Conservation (phyloP, 1,140 invertebrate genomes). For the Thaumetopoea pityocampa region DNA sequence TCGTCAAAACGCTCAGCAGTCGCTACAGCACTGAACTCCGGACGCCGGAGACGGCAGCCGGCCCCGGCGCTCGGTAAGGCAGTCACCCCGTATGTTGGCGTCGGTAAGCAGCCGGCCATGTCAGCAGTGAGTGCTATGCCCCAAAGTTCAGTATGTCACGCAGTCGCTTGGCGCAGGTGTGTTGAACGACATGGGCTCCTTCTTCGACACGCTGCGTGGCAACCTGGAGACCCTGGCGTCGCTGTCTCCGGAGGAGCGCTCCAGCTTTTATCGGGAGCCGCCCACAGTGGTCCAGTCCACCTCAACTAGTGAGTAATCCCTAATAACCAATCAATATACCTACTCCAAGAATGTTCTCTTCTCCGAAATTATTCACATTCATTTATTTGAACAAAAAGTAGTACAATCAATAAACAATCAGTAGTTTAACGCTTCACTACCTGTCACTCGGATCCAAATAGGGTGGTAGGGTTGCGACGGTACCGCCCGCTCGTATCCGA, state of each 20-base stretch:
- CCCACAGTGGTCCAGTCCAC: constrained; percentile 48
- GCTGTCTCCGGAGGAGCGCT: constrained; percentile 50
- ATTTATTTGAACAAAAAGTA: too few relatives aligned
- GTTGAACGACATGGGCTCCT: constrained; percentile 55
- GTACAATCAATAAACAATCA: too few relatives aligned
- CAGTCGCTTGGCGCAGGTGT: constrained; percentile 53
- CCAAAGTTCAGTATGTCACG: neutral
- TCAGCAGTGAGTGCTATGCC: neutral
- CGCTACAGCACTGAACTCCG: constrained; percentile 53
- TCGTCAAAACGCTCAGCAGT: constrained; percentile 60
- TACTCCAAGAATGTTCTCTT: too few relatives aligned
- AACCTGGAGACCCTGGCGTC: constrained; percentile 55
- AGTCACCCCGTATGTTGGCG: constrained; percentile 66
- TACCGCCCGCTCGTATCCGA: too few relatives aligned
- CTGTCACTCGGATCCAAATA: too few relatives aligned
- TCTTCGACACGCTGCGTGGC: constrained; percentile 57
- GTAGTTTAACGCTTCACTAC: too few relatives aligned
- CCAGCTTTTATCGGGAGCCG: constrained; percentile 44
- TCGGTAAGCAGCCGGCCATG: constrained; percentile 54
- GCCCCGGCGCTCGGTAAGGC: constrained; percentile 68
- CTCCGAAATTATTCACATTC: too few relatives aligned
- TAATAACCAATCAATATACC: too few relatives aligned
- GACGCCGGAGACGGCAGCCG: constrained; percentile 54
- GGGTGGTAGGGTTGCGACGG: too few relatives aligned
- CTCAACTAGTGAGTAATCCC: constrained; percentile 42